Conservation (phyloP, 2,888 invertebrate genomes). For the Caenorhabditis japonica region DNA sequence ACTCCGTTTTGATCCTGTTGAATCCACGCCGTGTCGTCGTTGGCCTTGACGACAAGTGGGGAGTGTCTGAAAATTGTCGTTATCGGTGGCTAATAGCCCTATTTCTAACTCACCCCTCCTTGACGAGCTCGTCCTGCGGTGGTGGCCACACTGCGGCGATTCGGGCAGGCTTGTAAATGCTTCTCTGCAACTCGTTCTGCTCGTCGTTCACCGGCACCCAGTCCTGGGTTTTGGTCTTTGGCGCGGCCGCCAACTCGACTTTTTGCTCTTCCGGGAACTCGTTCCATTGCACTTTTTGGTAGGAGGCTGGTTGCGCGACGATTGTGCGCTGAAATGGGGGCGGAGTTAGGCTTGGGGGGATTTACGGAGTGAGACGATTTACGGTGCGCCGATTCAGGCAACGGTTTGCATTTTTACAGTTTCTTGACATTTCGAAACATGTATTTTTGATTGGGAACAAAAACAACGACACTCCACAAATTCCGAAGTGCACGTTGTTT, state of each 20-base stretch:
- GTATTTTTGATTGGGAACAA: not conserved
- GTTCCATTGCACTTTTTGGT: conserved; percentile 72
- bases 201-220: conserved; percentile 71
- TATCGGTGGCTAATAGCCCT: too few relatives aligned
- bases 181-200: conserved; percentile 61
- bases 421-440: too few relatives aligned
- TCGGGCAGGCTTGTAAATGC: conserved; percentile 68
- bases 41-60: conserved; percentile 58
- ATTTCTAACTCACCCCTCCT: conserved; percentile 51
- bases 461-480: not conserved
- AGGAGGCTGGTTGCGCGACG: conserved; percentile 69
- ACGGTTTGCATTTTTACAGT: too few relatives aligned
- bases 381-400: too few relatives aligned
- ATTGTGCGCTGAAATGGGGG: conserved; percentile 66
- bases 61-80: conserved; percentile 36
- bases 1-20: conserved; percentile 65
- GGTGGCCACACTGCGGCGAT: conserved; percentile 74
- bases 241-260: conserved; percentile 63
- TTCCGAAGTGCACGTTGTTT: not conserved
- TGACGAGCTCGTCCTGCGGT: conserved; percentile 67
- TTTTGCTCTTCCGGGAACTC: conserved; percentile 73
- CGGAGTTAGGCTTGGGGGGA: too few relatives aligned
- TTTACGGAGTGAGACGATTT: too few relatives aligned
- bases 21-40: conserved; percentile 72
- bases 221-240: conserved; percentile 73